phyloP scores from a whole-genome alignment of 2,113 vertebrate genomes.

The Dromiciops gliroides region DNA sequence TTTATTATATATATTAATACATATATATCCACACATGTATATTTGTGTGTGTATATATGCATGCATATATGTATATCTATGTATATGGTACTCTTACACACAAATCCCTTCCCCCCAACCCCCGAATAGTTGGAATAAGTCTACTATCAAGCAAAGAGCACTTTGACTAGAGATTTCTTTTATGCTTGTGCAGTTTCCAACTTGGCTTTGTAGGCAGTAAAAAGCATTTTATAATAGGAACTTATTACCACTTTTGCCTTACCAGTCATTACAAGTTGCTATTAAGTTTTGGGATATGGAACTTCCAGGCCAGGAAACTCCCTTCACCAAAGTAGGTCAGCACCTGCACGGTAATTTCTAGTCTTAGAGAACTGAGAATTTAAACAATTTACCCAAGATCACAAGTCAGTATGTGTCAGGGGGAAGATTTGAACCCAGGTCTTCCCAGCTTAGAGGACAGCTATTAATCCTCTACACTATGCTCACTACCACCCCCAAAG shows the following conservation, averaged over 20 bases:
- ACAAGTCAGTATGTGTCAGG: background rate
- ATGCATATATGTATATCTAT: no score
- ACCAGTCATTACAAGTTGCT: background rate
- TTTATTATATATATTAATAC: no score
- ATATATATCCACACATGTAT: no score
- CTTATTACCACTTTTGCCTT: background rate
- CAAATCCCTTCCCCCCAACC: no score
- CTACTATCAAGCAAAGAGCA: background rate
- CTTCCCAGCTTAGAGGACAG: background rate
- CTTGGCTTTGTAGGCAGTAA: background rate
- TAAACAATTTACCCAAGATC: background rate
- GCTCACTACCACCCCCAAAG: background rate
- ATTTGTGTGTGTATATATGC: no score
- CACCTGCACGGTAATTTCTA: background rate
- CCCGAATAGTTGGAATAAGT: no score
- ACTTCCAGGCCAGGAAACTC: background rate
- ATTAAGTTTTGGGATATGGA: background rate
- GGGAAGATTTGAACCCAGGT: background rate
- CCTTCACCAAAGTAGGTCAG: background rate
- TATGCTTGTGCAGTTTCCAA: background rate
- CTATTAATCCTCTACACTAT: background rate
- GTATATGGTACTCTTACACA: no score
- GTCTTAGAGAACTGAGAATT: background rate
- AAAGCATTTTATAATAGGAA: background rate
- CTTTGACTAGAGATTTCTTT: background rate